These are phyloP conservation scores for Tiphia femorata DNA, from an alignment of 2,888 invertebrate genomes.

Conservation along the genomic window DNA sequence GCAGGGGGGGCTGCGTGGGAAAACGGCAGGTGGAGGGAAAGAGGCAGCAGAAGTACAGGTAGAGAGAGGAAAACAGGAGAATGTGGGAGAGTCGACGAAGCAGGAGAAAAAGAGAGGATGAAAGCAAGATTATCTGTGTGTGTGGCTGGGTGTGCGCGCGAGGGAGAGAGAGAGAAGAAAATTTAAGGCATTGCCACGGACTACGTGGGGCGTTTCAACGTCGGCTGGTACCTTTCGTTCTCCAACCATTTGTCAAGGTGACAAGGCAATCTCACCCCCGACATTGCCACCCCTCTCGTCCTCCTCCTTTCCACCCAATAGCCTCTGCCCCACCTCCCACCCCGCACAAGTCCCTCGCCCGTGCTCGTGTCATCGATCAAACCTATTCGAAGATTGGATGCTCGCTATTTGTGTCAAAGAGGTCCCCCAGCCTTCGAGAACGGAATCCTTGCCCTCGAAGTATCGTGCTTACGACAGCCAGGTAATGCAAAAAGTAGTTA, in stretches of 20 bases:
- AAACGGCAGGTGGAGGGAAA: slow-evolving; percentile 44
- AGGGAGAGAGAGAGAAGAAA: slow-evolving; percentile 19
- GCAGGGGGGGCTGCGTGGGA: slow-evolving; percentile 27
- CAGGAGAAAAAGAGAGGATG: slow-evolving; percentile 8
- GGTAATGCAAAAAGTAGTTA: too few relatives aligned
- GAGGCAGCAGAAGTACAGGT: not conserved
- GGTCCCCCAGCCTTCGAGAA: not conserved
- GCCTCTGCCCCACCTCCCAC: slow-evolving; percentile 39
- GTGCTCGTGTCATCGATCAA: slow-evolving; percentile 48
- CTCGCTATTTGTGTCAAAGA: slow-evolving; percentile 17
- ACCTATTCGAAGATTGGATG: slow-evolving; percentile 34
- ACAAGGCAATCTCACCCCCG: slow-evolving; percentile 61
- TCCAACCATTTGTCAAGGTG: slow-evolving; percentile 65
- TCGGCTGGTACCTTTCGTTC: slow-evolving; percentile 49
- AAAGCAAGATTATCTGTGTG: not conserved
- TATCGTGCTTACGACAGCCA: too few relatives aligned
- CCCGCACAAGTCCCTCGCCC: slow-evolving; percentile 35
- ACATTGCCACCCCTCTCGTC: slow-evolving; percentile 31
- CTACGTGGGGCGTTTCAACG: slow-evolving; percentile 29
- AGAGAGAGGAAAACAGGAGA: not conserved
- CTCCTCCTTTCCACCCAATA: slow-evolving; percentile 10
- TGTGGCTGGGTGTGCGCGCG: slow-evolving; percentile 4
- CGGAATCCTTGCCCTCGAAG: not conserved
- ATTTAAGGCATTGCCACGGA: slow-evolving; percentile 31
- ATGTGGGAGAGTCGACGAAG: slow-evolving; percentile 11